Base-by-base conservation (phyloP, 37 sponge, comb jelly and placozoan species). In the Chondrosia reniformis region DNA sequence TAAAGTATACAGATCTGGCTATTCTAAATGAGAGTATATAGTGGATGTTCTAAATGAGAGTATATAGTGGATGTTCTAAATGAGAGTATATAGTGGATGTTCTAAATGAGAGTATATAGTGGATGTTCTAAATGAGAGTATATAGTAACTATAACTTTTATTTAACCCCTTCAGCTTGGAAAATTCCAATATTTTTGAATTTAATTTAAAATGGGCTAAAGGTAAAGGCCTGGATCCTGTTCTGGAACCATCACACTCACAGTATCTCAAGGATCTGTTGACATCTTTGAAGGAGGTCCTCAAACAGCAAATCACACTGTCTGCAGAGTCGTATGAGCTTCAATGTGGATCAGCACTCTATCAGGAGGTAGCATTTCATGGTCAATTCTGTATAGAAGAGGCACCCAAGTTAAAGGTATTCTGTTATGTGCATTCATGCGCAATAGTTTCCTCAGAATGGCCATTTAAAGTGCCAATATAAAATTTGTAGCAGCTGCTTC, bases 331-430 rank as follows among this genome's bases (percentile, higher is more conserved):
- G 41, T 65, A 84, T 40, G n/a, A 5, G 3, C 46, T 22, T 12
- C 45, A 36, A 45, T 62, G 38, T 41, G 80, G 67, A 25, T 0
- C 41, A 56, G 36, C 62, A 27, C 61, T 80, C 30, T 89, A 79
- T 55, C 83, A 89, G 37, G 93, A 93, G 52, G 87, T 74, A 4
- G 72, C 89, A 0, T 33, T 31, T n/a, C 91, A 89, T 79, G 74
- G 45, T 6, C n/a, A 41, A 10, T 79, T 82, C 69, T 85, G 87
- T 78, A 78, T 67, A 43, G 58, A 66, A 32, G 72, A 46, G 5
- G 71, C 69, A 3, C 38, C 75, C 12, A 21, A 31, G 4, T 85
- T 71, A 25, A 72, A 56, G 82, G 90, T 89, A 73, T 46, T 63
- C 33, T 10, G 27, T 31, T 22, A 33, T n/a, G n/a, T n/a, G n/a